Evolutionary conservation across 2,797 vertebrate species (phyloP).

Genomic region (Danio choprae): DNA sequence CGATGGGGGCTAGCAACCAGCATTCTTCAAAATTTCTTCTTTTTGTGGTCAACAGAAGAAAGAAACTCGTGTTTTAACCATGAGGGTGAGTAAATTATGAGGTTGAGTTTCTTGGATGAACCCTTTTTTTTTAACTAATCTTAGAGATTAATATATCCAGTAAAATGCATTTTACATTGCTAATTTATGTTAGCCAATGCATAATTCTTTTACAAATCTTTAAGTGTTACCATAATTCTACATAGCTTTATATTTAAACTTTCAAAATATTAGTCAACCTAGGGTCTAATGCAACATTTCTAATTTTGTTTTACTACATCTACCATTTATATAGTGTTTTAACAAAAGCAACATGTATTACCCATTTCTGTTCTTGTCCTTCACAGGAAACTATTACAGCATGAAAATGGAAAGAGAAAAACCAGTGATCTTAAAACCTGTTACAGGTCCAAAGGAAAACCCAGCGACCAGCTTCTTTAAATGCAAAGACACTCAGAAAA

Average conservation of each 20-base stretch:
- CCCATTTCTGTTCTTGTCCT: not conserved
- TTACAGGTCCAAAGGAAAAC: slow-evolving; percentile 71
- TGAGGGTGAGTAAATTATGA: too few relatives aligned
- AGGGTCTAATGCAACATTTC: not conserved
- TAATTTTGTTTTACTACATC: not conserved
- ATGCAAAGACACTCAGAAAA: slow-evolving; percentile 75
- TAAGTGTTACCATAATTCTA: not conserved
- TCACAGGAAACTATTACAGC: slow-evolving; percentile 86
- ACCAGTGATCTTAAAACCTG: slow-evolving; percentile 75
- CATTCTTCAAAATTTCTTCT: too few relatives aligned
- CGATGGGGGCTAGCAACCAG: too few relatives aligned
- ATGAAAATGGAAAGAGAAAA: slow-evolving; percentile 78
- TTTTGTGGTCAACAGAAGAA: too few relatives aligned
- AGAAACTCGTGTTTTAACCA: too few relatives aligned
- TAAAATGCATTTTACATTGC: too few relatives aligned
- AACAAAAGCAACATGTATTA: not conserved
- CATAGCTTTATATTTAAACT: not conserved
- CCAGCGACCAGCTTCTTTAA: slow-evolving; percentile 84
- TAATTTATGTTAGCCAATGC: too few relatives aligned
- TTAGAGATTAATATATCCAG: too few relatives aligned
- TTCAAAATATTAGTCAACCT: not conserved
- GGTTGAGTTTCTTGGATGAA: too few relatives aligned
- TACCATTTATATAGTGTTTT: not conserved
- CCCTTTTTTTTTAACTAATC: too few relatives aligned
- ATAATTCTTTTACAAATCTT: too few relatives aligned